Conservation (phyloP, 2,113 vertebrate genomes). For the Platysternon megacephalum region DNA sequence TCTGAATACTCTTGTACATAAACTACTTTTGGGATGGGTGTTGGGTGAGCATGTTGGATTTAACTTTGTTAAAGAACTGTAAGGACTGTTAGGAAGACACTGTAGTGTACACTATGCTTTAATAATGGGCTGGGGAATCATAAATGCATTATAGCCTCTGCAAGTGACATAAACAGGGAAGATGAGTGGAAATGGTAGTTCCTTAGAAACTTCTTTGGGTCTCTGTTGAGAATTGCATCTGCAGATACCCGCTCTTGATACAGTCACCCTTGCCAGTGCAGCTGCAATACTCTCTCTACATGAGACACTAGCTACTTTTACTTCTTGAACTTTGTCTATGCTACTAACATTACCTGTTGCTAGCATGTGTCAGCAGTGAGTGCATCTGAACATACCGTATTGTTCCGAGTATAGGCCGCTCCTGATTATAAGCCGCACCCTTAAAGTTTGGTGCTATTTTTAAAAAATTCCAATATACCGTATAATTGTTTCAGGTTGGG, state of each 20-base stretch:
- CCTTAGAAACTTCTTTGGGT: neutral
- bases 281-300: neutral
- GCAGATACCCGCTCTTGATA: neutral
- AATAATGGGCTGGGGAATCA: neutral
- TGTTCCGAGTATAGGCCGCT: too few relatives aligned
- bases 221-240: neutral
- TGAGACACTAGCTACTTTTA: neutral
- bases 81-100: neutral
- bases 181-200: neutral
- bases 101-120: neutral
- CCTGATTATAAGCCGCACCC: too few relatives aligned
- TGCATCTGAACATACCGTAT: neutral
- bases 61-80: neutral
- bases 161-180: neutral
- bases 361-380: neutral
- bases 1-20: neutral
- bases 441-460: too few relatives aligned
- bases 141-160: neutral
- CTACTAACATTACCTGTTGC: neutral
- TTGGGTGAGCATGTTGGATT: neutral
- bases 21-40: too few relatives aligned
- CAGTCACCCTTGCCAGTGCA: neutral
- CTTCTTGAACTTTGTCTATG: neutral
- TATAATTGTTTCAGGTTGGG: too few relatives aligned
- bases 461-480: too few relatives aligned